phyloP scores from a whole-genome alignment of 2,888 invertebrate species.

The Bedellia somnulentella region DNA sequence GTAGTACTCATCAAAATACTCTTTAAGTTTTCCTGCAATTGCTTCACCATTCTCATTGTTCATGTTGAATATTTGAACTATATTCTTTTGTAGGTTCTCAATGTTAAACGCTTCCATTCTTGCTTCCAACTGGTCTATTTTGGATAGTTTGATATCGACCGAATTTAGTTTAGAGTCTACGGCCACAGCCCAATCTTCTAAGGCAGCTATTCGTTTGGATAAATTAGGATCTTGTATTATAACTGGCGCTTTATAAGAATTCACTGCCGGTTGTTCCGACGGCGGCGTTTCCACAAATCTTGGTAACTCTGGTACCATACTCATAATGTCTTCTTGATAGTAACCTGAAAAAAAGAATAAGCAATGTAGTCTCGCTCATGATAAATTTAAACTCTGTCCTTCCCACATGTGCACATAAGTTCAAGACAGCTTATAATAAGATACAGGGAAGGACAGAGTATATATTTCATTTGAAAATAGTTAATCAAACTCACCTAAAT shows the following conservation, averaged over 20 bases:
- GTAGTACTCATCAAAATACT: slow-evolving; percentile 63
- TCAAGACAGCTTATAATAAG: slow-evolving; percentile 14
- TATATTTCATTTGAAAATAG: slow-evolving; percentile 19
- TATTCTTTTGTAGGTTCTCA: slow-evolving; percentile 53
- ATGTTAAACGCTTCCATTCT: slow-evolving; percentile 56
- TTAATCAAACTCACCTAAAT: slow-evolving; percentile 46
- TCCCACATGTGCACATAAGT: slow-evolving; percentile 25
- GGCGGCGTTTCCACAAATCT: neutral
- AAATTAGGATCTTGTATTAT: slow-evolving; percentile 29
- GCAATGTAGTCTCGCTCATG: too few relatives aligned
- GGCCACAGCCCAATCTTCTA: slow-evolving; percentile 51
- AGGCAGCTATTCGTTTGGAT: slow-evolving; percentile 30
- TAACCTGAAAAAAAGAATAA: slow-evolving; percentile 33
- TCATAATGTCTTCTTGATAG: slow-evolving; percentile 23
- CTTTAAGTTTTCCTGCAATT: slow-evolving; percentile 53
- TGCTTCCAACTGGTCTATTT: slow-evolving; percentile 42
- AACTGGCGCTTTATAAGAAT: slow-evolving; percentile 31
- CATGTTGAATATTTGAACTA: slow-evolving; percentile 54
- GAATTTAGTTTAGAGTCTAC: slow-evolving; percentile 54
- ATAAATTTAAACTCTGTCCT: slow-evolving; percentile 36
- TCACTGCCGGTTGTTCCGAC: slow-evolving; percentile 14
- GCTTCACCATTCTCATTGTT: slow-evolving; percentile 28
- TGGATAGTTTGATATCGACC: slow-evolving; percentile 55
- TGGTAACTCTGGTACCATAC: too few relatives aligned
- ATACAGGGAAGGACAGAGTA: slow-evolving; percentile 68